Evolutionary conservation across 2,888 invertebrate genomes (phyloP), one percentile per base, ranked within the genome.

Genomic region (Heliconius aoede): DNA sequence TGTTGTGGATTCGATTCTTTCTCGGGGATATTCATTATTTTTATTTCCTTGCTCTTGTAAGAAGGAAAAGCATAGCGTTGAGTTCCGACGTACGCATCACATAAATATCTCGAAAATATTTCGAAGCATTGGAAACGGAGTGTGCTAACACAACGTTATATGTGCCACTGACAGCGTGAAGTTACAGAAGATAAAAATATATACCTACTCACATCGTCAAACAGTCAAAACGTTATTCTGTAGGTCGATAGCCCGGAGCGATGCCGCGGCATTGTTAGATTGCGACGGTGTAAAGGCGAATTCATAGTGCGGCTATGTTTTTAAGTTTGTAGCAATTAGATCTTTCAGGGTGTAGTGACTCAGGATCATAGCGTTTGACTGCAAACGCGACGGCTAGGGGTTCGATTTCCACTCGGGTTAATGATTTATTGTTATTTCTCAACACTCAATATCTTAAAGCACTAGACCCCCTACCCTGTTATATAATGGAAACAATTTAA

Each of bases 151-250:
- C 24, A 24, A 26, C 11, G 1, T 58, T 60, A 36, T 9, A 4
- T n/a, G 8, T 24, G 58, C 24, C 24, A 4, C 3, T 21, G 3
- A 60, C 11, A 15, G 4, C 11, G 60, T 60, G 15, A 60, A 24
- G 15, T 15, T 1, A 26, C 18, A 26, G 60, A 24, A 26, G 68
- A 76, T 76, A 75, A 74, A 78, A 26, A 60, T 68, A 21, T 69
- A 69, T 46, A 55, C 11, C 26, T 51, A 69, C 26, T 28, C 51
- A 28, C 46, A 68, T 76, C 72, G 73, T 76, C 71, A 72, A 78
- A 78, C 74, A 75, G 76, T 72, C 74, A 76, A 76, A 78, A 71
- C 62, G 72, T 77, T 80, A 69, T 78, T 78, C 72, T 55, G 75
- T 69, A 75, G 71, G 76, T 51, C 61, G 77, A 76, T 75, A 76